Conservation (phyloP, 2,113 vertebrate species). For the Nibea coibor region DNA sequence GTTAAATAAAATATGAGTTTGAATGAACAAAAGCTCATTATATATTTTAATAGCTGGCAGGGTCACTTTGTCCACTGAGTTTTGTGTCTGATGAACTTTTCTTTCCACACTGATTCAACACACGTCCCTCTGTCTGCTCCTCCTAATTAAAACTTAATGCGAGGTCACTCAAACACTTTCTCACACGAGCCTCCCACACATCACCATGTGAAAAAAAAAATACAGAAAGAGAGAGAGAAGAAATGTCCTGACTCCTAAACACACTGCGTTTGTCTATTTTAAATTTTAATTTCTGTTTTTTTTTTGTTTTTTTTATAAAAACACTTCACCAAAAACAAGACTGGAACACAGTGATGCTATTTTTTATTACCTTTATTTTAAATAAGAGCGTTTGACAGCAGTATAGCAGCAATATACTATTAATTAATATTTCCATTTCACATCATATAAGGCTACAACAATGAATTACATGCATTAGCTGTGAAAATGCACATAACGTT, state of each 20-base stretch:
- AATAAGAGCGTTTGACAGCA: background rate
- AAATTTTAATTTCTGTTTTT: background rate
- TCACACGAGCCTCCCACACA: conserved; percentile 18
- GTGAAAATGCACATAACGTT: background rate
- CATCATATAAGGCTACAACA: background rate
- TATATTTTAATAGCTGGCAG: conserved; percentile 28
- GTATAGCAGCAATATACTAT: too few species aligned
- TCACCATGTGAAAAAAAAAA: conserved; percentile 10
- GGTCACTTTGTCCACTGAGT: conserved; percentile 25
- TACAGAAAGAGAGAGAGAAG: background rate
- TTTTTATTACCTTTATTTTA: conserved; percentile 29
- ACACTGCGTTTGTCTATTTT: background rate
- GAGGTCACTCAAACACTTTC: conserved; percentile 57
- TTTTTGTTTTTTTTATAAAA: too few species aligned
- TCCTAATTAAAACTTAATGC: conserved; percentile 75
- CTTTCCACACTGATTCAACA: conserved; percentile 52
- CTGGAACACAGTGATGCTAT: background rate
- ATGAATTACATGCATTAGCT: background rate
- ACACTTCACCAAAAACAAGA: conserved; percentile 1
- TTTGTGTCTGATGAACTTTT: conserved; percentile 58
- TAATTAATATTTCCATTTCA: background rate
- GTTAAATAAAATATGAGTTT: conserved; percentile 28
- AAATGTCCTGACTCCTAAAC: background rate
- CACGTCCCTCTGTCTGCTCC: conserved; percentile 62
- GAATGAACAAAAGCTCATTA: conserved; percentile 12